Base-by-base conservation (phyloP, 2,113 vertebrate genomes). In the Tachysurus vachellii region DNA sequence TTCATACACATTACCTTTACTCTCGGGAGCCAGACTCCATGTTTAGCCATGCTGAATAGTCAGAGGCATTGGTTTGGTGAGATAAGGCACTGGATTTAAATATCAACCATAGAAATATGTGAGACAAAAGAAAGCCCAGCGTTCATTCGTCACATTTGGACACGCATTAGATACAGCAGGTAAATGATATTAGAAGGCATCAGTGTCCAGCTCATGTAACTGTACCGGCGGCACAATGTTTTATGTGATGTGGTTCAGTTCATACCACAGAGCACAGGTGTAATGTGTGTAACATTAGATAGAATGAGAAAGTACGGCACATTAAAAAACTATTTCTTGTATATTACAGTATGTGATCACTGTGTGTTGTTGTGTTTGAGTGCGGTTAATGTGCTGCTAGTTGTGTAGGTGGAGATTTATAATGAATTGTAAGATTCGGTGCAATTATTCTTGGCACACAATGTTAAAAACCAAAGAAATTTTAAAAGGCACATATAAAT, bases 71-170 rank as follows among this genome's bases (percentile, higher is more conserved):
- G 89, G 75, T 88, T 66, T 77, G 21, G 31, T 86, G 87, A 16
- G 89, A 88, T 88, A 90, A 88, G 87, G 80, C 80, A 42, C 85
- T 57, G 80, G 64, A 84, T 88, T 90, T 83, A 86, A 86, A 88
- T 88, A 62, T n/a, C 21, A 71, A 83, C 57, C 77, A 23, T 84
- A 28, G 50, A 88, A 61, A 14, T 3, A 56, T 10, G 17, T 44
- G 57, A 82, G 81, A 84, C 87, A 82, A 90, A 84, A 86, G 61
- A 87, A 47, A 19, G 26, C 21, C 11, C 11, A n/a, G 57, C 7
- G 42, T 83, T 87, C 61, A 26, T 81, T 75, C 71, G 62, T 85
- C 77, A 66, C 68, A 86, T 82, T 66, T 44, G 54, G 44, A 44
- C n/a, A 31, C 36, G 5, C 31, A 21, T 56, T 68, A 64, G 76